Evolutionary conservation across 37 sponge, comb jelly and placozoan species (phyloP), one percentile per base, ranked within the genome.

Genomic region (Hormiphora californensis): DNA sequence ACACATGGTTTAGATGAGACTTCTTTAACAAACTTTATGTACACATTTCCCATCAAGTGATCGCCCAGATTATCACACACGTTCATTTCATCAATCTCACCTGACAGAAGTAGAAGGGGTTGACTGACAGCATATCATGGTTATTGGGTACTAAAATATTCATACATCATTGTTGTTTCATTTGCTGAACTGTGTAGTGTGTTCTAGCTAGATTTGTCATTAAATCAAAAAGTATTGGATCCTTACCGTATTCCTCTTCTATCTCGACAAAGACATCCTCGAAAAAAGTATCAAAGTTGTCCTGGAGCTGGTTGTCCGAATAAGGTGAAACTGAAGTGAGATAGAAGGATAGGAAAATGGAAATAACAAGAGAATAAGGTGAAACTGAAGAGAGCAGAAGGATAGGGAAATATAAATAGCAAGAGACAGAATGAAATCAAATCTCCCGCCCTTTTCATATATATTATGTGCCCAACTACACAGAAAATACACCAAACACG

Each of bases 61-160:
- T 97, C 98, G 0, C 98, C 98, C 1, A 97, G 90, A 46, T 97
- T 97, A 51, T 97, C 98, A 89, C 98, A 97, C n/a, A 97, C 91
- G 40, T 97, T 97, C 95, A 97, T 93, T 85, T 97, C 95, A 40
- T 97, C 98, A 85, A 97, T 94, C n/a, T 65, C 59, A 19, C 98
- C 98, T 87, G 93, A 93, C 87, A 63, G 39, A n/a, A 78, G 9
- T 49, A 49, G 53, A 49, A 17, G 15, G 9, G 12, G 8, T 17
- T 12, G 12, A 46, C 12, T 46, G 8, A 46, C 8, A 8, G 12
- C 12, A 46, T 17, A 46, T 12, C 51, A 46, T 17, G 12, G 8
- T 46, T 46, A 46, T 46, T 46, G 51, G 51, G 51, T 46, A 46
- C 12, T 46, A 12, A 46, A 12, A 8, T 8, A 46, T 46, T 46